Conservation (phyloP, 2,113 vertebrate genomes). For the Pelecanus crispus region DNA sequence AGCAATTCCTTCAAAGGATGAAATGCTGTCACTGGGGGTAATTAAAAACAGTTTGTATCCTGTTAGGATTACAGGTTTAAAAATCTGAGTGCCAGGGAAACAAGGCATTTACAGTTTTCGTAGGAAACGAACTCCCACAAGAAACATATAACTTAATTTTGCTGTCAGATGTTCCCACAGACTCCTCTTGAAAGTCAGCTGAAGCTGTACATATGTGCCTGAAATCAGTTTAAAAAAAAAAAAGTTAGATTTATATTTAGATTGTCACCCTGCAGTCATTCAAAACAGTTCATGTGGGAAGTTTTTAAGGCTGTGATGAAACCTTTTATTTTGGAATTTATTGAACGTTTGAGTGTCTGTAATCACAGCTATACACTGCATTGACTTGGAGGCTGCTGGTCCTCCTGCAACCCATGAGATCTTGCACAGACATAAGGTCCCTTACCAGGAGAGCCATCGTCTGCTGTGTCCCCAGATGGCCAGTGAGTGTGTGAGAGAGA, state of each 20-base stretch:
- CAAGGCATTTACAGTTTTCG: not conserved
- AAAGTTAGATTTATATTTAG: constrained; percentile 33
- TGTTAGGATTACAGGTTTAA: not conserved
- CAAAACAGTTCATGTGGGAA: not conserved
- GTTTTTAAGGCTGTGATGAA: not conserved
- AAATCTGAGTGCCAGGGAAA: not conserved
- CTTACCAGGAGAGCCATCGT: not conserved
- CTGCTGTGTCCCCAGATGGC: not conserved
- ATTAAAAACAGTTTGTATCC: not conserved
- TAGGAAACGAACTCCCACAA: constrained; percentile 30
- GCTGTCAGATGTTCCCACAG: constrained; percentile 49
- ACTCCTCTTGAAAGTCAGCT: constrained; percentile 9
- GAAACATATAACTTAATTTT: constrained; percentile 54
- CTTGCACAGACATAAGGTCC: not conserved
- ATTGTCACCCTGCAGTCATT: constrained; percentile 1
- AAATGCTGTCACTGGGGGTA: not conserved
- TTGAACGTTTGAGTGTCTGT: not conserved
- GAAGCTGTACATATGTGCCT: not conserved
- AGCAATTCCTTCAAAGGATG: not conserved
- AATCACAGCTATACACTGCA: not conserved
- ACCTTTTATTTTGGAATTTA: not conserved
- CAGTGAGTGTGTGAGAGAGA: not conserved
- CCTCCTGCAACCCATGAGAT: not conserved
- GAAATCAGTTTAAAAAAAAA: not conserved
- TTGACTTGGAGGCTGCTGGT: not conserved